Base-by-base conservation (phyloP, 2,113 vertebrate species). In the Pituophis catenifer region DNA sequence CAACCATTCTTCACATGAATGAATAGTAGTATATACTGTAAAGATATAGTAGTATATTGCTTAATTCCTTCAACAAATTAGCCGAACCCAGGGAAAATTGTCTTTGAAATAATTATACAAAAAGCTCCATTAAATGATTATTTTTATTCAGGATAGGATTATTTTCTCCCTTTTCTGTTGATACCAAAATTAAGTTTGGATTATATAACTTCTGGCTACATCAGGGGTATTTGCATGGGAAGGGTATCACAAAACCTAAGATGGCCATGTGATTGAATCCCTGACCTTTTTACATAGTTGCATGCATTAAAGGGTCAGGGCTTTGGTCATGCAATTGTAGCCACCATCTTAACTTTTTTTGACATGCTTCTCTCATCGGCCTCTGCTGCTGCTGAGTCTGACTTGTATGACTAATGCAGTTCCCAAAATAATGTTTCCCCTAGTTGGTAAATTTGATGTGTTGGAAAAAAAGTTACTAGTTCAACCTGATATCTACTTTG, bases 11-110 rank as follows among this genome's bases (percentile, higher is more conserved):
- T 62, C 95, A 23, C 10, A 9, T 19, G 1, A 57, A 9, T 12
- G 1, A 95, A 90, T 0, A 85, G 1, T 3, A 57, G 59, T 93
- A 90, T 88, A 81, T 93, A 55, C 3, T 4, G 87, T 91, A 87
- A 93, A 88, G 44, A 48, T 48, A 48, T 48, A 48, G 44, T 48
- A 48, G 3, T 48, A 48, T 23, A 3, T 24, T 91, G 90, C 86
- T 54, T 21, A 92, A 88, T 70, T 92, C 12, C 59, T 92, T 55
- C 90, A 92, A 17, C 23, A 92, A 91, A 95, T 48, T 38, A 92
- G 87, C 33, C 4, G 1, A 54, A 15, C 23, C 24, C n/a, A 44
- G 3, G 7, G 50, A 23, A 92, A 89, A 48, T 81, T 38, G 55
- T 92, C 13, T 38, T 19, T 57, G 17, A 48, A 53, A 19, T 91